phyloP scores from a whole-genome alignment of 2,888 invertebrate species.

The Protonemura montana region DNA sequence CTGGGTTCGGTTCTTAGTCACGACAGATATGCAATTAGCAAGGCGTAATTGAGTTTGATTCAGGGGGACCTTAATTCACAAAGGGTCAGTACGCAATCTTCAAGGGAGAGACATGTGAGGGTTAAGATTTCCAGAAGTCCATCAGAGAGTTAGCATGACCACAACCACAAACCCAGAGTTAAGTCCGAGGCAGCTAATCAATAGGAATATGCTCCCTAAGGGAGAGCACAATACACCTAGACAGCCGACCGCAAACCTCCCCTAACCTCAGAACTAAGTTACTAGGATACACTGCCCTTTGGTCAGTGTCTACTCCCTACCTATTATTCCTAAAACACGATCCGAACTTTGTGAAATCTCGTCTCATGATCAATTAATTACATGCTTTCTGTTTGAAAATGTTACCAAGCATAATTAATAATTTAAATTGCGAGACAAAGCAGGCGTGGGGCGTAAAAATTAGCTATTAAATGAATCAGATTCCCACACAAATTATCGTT shows the following conservation, averaged over 20 bases:
- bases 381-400: background rate
- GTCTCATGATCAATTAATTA: background rate
- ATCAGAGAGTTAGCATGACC: background rate
- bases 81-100: too few relatives aligned
- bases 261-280: slow-evolving; percentile 23
- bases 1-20: background rate
- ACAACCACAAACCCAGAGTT: background rate
- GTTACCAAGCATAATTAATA: background rate
- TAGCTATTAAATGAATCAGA: background rate
- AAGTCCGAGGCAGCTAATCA: background rate
- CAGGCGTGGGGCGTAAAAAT: background rate
- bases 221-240: background rate
- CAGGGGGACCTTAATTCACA: too few relatives aligned
- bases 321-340: background rate
- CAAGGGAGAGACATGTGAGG: background rate
- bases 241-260: background rate
- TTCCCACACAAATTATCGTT: background rate
- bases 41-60: background rate
- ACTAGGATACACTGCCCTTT: background rate
- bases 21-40: background rate
- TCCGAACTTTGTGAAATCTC: background rate
- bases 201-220: background rate
- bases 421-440: background rate
- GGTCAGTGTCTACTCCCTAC: background rate
- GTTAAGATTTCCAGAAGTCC: background rate